These are phyloP conservation scores for Antedon mediterranea DNA, from an alignment of 53 echinoderm and acorn worm species.

Conservation along the genomic window DNA sequence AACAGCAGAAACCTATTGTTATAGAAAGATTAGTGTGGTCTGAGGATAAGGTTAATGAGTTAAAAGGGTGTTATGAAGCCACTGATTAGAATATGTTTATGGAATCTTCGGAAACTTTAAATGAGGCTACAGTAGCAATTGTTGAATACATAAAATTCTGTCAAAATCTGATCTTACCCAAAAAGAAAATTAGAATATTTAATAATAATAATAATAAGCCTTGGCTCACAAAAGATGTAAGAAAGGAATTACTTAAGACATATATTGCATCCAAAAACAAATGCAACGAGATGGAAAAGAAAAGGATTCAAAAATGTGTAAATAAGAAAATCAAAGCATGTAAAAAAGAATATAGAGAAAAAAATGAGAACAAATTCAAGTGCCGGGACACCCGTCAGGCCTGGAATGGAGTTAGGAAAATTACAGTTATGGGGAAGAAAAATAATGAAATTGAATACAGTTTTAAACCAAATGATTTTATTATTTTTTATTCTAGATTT, in stretches of 20 bases:
- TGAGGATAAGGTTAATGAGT: background rate
- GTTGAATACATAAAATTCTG: constrained; percentile 19
- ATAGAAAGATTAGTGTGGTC: background rate
- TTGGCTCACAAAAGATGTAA: constrained; percentile 19
- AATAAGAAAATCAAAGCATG: background rate
- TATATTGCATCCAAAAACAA: constrained; percentile 1
- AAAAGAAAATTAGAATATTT: constrained; percentile 1
- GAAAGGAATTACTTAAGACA: constrained; percentile 2
- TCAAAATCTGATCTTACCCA: constrained; percentile 6
- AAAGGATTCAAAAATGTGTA: background rate
- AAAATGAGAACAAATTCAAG: constrained; percentile 1
- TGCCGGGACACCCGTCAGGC: background rate
- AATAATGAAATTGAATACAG: background rate
- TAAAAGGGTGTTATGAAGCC: constrained; percentile 2
- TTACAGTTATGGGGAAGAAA: constrained; percentile 11
- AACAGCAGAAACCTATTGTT: constrained; percentile 5
- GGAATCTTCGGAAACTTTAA: background rate
- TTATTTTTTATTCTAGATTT: constrained; percentile 18
- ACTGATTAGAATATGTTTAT: constrained; percentile 16
- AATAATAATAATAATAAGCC: constrained; percentile 25
- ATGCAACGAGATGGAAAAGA: constrained; percentile 2
- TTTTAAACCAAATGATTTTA: constrained; percentile 8
- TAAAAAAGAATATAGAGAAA: constrained; percentile 1
- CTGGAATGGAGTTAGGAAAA: constrained; percentile 13
- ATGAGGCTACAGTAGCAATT: constrained; percentile 5